Evolutionary conservation across 2,888 invertebrate species (phyloP).

Genomic region (Anoncus sp.): DNA sequence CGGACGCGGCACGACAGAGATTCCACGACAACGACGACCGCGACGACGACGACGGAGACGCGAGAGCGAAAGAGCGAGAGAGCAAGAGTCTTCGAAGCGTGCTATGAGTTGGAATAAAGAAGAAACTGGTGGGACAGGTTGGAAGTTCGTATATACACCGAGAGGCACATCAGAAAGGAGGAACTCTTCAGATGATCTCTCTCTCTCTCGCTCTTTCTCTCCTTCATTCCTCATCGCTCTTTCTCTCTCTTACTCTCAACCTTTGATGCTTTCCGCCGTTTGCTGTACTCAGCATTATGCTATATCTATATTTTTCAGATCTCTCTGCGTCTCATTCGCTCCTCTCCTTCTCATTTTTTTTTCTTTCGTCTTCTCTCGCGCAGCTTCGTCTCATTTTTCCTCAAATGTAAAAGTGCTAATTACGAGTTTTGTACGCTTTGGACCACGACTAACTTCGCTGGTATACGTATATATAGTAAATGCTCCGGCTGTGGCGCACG

Average conservation of each 20-base stretch:
- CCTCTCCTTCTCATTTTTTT: constrained; percentile 43
- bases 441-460: constrained; percentile 34
- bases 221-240: constrained; percentile 6
- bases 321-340: constrained; percentile 32
- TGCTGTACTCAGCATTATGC: constrained; percentile 23
- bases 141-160: constrained; percentile 47
- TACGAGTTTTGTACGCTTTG: constrained; percentile 71
- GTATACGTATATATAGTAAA: constrained; percentile 15
- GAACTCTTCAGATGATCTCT: constrained; percentile 29
- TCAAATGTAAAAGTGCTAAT: constrained; percentile 77
- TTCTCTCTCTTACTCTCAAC: constrained; percentile 60
- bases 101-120: constrained; percentile 68
- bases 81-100: constrained; percentile 47
- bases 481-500: constrained; percentile 3
- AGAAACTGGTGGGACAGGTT: constrained; percentile 78
- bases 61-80: constrained; percentile 57
- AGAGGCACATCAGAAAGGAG: constrained; percentile 25
- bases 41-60: constrained; percentile 38
- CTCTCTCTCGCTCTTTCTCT: constrained; percentile 47
- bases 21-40: constrained; percentile 49
- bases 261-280: constrained; percentile 71
- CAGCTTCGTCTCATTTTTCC: constrained; percentile 68
- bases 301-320: constrained; percentile 28
- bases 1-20: constrained; percentile 60
- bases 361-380: constrained; percentile 32